phyloP scores from a whole-genome alignment of 64 coral and sea anemone genomes.

The Exaiptasia diaphana region DNA sequence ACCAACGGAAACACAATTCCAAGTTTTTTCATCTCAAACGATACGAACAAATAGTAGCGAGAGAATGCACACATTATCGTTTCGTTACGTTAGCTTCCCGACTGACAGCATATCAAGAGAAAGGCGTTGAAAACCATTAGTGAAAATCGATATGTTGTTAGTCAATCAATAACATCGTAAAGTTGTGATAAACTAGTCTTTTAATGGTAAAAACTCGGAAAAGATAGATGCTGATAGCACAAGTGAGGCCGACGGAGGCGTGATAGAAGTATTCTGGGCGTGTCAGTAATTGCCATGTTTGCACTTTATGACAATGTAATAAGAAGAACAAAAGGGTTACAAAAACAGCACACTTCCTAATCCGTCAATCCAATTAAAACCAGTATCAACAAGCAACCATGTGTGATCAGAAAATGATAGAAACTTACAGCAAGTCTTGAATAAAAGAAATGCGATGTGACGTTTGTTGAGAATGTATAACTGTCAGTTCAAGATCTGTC shows the following conservation, averaged over 20 bases:
- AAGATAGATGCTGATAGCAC: too few relatives aligned
- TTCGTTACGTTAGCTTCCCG: too few relatives aligned
- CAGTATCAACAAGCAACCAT: slow-evolving; percentile 63
- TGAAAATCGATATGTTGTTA: too few relatives aligned
- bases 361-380: slow-evolving; percentile 78
- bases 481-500: slow-evolving; percentile 57
- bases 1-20: neutral
- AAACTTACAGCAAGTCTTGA: slow-evolving; percentile 29
- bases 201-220: too few relatives aligned
- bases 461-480: slow-evolving; percentile 29
- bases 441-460: slow-evolving; percentile 47
- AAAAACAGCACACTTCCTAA: slow-evolving; percentile 71
- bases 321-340: slow-evolving; percentile 54
- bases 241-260: slow-evolving; percentile 7
- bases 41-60: slow-evolving; percentile 15
- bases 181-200: too few relatives aligned
- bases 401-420: slow-evolving; percentile 42
- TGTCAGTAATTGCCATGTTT: slow-evolving; percentile 16
- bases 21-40: neutral
- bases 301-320: slow-evolving; percentile 57
- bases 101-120: too few relatives aligned
- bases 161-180: too few relatives aligned
- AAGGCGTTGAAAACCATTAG: too few relatives aligned
- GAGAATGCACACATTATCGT: slow-evolving; percentile 9
- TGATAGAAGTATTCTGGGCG: slow-evolving; percentile 16